Evolutionary conservation across 2,113 vertebrate genomes (phyloP).

Genomic region (Scalopus aquaticus): DNA sequence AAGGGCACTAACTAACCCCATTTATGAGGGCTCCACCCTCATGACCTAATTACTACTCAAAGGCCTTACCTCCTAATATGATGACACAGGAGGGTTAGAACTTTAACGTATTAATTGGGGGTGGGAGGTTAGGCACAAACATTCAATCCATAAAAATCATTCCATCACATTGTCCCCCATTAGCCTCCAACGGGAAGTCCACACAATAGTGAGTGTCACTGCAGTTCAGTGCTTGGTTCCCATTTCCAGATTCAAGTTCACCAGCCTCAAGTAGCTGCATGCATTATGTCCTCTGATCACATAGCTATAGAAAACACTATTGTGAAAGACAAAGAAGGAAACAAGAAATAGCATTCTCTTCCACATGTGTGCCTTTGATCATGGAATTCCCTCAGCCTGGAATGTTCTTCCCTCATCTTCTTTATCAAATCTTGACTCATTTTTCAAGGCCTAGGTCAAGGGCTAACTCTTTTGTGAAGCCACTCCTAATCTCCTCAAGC

Average conservation of each 20-base stretch:
- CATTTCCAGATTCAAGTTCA: background rate
- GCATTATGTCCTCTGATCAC: background rate
- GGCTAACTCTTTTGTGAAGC: background rate
- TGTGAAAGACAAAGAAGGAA: background rate
- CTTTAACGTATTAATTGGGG: background rate
- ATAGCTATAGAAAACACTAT: background rate
- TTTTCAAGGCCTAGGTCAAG: background rate
- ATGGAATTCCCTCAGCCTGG: background rate
- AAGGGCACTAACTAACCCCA: background rate
- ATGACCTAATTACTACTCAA: background rate
- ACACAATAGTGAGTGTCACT: background rate
- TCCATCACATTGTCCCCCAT: background rate
- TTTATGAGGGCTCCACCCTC: background rate
- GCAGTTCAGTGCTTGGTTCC: background rate
- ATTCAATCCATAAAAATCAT: background rate
- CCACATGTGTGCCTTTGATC: background rate
- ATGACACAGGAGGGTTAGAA: background rate
- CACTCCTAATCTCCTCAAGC: background rate
- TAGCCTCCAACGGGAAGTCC: background rate
- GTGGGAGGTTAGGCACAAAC: background rate
- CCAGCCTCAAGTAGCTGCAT: background rate
- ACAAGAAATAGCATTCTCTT: background rate
- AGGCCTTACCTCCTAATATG: background rate
- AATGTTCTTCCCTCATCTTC: background rate
- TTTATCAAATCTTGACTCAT: background rate